phyloP scores from a whole-genome alignment of 1,140 invertebrate species.

The Neodiprion virginianus region DNA sequence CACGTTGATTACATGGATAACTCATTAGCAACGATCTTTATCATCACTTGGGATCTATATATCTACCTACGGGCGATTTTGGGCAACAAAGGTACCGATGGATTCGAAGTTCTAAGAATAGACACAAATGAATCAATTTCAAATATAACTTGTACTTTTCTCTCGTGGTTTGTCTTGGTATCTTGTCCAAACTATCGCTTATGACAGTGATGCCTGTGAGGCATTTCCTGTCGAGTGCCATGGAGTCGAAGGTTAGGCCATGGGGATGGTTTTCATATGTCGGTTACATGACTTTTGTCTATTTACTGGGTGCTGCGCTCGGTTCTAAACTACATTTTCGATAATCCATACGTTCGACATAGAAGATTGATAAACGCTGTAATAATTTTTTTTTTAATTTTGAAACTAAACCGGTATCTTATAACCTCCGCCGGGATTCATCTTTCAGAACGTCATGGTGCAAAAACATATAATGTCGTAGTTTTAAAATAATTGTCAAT shows the following conservation, averaged over 20 bases:
- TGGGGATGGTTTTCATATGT: neutral
- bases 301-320: neutral
- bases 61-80: no score
- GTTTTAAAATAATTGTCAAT: no score
- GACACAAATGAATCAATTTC: no score
- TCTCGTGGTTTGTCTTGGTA: neutral
- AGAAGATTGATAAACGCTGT: neutral
- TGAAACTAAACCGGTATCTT: neutral
- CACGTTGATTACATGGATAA: no score
- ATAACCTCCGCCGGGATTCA: neutral
- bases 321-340: neutral
- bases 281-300: neutral
- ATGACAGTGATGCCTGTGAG: neutral
- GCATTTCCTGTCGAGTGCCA: neutral
- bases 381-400: neutral
- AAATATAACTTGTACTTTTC: neutral
- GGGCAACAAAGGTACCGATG: no score
- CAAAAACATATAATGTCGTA: no score
- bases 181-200: neutral
- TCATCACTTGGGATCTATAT: no score
- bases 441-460: no score
- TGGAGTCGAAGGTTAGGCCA: neutral
- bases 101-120: no score
- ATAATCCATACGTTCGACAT: neutral
- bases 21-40: no score